These are phyloP conservation scores for Pristiophorus japonicus DNA, from an alignment of 2,113 vertebrate genomes.

Conservation along the genomic window DNA sequence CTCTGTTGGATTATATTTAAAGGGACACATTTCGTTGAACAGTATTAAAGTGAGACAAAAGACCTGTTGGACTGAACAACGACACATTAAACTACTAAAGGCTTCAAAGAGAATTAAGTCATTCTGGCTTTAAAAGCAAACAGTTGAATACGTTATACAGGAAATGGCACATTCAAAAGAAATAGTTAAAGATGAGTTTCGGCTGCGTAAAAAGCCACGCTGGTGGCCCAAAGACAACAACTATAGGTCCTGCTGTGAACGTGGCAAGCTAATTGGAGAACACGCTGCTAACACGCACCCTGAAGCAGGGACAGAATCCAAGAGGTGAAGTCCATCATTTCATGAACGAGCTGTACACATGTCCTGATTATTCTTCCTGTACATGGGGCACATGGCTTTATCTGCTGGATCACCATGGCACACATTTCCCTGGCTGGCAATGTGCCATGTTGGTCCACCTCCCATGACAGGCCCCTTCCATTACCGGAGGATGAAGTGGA, in stretches of 20 bases:
- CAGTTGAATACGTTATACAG: background rate
- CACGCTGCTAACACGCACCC: too few species aligned
- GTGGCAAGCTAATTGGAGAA: too few species aligned
- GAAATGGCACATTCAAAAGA: background rate
- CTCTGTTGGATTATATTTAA: background rate
- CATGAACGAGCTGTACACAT: background rate
- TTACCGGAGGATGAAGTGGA: background rate
- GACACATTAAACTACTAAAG: background rate
- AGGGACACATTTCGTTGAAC: background rate
- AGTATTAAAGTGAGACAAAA: slow-evolving; percentile 1
- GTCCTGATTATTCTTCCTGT: background rate
- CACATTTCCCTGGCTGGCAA: background rate
- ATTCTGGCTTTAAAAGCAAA: background rate
- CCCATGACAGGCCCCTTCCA: background rate
- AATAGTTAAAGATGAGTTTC: background rate
- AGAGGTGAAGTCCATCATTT: background rate
- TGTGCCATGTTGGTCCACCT: background rate
- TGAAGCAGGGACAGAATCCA: background rate
- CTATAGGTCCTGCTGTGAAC: background rate
- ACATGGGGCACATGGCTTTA: background rate
- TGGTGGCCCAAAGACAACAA: background rate
- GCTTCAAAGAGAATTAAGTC: background rate
- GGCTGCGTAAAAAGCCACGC: background rate
- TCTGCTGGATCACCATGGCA: background rate
- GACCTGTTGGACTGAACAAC: background rate